Evolutionary conservation across 2,888 invertebrate species (phyloP).

Genomic region (Autographa pulchrina): DNA sequence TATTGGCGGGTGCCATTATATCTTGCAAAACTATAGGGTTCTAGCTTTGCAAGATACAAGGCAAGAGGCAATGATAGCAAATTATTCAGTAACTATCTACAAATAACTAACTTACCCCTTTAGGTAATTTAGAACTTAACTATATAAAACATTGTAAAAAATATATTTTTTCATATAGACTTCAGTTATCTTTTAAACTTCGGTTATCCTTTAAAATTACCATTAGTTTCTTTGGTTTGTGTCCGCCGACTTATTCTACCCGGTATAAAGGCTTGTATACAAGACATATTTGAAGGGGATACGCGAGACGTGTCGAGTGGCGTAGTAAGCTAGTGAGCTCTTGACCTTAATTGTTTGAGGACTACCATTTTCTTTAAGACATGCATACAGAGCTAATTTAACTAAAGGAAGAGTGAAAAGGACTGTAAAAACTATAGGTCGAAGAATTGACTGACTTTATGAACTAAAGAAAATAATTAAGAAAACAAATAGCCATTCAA

Average conservation of each 20-base stretch:
- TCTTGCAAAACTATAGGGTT: too few relatives aligned
- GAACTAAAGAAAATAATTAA: too few relatives aligned
- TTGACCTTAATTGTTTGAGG: background rate
- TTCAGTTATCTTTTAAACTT: too few relatives aligned
- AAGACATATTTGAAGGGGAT: background rate
- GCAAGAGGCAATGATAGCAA: too few relatives aligned
- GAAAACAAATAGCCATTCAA: too few relatives aligned
- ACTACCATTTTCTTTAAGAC: background rate
- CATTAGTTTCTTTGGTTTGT: too few relatives aligned
- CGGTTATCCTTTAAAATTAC: too few relatives aligned
- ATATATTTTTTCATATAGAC: too few relatives aligned
- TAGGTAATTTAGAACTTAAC: background rate
- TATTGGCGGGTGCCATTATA: background rate
- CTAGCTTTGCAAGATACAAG: background rate
- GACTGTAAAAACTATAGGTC: too few relatives aligned
- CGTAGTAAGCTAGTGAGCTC: background rate
- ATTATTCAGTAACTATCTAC: background rate
- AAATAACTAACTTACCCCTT: background rate
- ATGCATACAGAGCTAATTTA: background rate
- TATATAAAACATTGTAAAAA: background rate
- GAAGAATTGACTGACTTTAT: too few relatives aligned
- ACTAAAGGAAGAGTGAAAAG: background rate
- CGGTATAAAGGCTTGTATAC: background rate
- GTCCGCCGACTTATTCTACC: background rate
- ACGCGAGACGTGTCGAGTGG: constrained; percentile 1